A percentile compares a stretch with the other conserved stretches of the same genome.
Evolutionary conservation across 1,140 invertebrate species (phyloP).

Genomic region (Hestina assimilis): DNA sequence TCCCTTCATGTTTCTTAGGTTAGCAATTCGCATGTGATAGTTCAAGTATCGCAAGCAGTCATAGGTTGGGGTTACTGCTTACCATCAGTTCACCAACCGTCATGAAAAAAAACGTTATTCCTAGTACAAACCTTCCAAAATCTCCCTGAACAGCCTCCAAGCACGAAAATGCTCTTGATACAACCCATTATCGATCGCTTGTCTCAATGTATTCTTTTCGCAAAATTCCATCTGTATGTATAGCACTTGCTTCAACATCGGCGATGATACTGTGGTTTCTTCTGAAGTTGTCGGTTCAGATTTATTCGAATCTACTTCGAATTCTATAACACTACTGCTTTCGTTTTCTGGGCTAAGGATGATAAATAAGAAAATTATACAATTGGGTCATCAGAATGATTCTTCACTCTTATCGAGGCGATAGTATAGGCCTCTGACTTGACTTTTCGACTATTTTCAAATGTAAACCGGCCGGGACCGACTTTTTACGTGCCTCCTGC

Average conservation of each 20-base stretch:
- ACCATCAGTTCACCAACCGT: too few species aligned
- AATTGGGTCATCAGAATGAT: too few species aligned
- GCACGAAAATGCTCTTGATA: conserved; percentile 88
- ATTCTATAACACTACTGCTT: conserved; percentile 78
- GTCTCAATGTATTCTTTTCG: conserved; percentile 91
- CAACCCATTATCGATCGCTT: conserved; percentile 92
- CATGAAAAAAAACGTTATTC: conserved; percentile 38
- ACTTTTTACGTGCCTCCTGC: too few species aligned
- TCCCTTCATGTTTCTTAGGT: too few species aligned
- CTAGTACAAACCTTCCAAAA: conserved; percentile 66
- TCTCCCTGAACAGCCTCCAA: conserved; percentile 91
- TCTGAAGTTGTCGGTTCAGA: conserved; percentile 49
- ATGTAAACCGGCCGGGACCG: too few species aligned
- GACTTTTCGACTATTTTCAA: too few species aligned
- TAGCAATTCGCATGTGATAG: too few species aligned
- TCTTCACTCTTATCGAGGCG: too few species aligned
- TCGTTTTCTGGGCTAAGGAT: conserved; percentile 55
- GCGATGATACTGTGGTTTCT: conserved; percentile 29
- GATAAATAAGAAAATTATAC: too few species aligned
- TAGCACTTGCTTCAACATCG: conserved; percentile 82
- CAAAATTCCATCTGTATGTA: conserved; percentile 97
- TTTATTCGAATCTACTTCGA: conserved; percentile 52
- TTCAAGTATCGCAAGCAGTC: too few species aligned
- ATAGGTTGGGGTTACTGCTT: too few species aligned
- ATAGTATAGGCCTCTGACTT: too few species aligned